Percentiles rank a stretch among this genome's conserved stretches.
These are phyloP conservation scores for Lasioglossum villosulum DNA, from an alignment of 2,888 invertebrate species.

Conservation along the genomic window DNA sequence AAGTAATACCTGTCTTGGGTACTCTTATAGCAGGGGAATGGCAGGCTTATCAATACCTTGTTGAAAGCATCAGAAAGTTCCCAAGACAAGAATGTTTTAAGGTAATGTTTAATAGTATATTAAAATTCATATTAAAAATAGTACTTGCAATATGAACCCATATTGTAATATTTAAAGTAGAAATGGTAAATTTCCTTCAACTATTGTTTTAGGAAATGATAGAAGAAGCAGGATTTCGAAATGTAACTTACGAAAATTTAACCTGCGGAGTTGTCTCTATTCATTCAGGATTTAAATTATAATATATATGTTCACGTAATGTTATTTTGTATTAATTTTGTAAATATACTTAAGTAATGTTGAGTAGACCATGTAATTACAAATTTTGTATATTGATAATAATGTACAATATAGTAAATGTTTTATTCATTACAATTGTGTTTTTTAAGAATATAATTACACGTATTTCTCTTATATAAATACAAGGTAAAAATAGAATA, in stretches of 20 bases:
- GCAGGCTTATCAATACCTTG: slow-evolving; percentile 98
- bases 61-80: slow-evolving; percentile 98
- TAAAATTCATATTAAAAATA: neutral
- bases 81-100: slow-evolving; percentile 91
- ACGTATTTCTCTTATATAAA: slow-evolving; percentile 1
- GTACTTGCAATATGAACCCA: neutral
- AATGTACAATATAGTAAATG: neutral
- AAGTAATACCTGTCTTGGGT: slow-evolving; percentile 98
- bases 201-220: slow-evolving; percentile 93
- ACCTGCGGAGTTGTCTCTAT: slow-evolving; percentile 96
- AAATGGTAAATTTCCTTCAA: slow-evolving; percentile 7
- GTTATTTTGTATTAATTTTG: neutral
- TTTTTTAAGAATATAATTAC: neutral
- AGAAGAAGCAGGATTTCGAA: slow-evolving; percentile 93
- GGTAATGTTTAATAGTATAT: slow-evolving; percentile 65
- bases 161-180: neutral
- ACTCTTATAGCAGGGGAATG: slow-evolving; percentile 97
- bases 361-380: neutral
- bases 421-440: neutral
- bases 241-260: slow-evolving; percentile 95
- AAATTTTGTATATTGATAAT: neutral
- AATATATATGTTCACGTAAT: slow-evolving; percentile 58
- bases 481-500: neutral
- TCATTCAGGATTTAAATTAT: slow-evolving; percentile 97
- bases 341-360: slow-evolving; percentile 6